Base-by-base conservation (phyloP, 2,888 invertebrate genomes). In the Anodontia alba region DNA sequence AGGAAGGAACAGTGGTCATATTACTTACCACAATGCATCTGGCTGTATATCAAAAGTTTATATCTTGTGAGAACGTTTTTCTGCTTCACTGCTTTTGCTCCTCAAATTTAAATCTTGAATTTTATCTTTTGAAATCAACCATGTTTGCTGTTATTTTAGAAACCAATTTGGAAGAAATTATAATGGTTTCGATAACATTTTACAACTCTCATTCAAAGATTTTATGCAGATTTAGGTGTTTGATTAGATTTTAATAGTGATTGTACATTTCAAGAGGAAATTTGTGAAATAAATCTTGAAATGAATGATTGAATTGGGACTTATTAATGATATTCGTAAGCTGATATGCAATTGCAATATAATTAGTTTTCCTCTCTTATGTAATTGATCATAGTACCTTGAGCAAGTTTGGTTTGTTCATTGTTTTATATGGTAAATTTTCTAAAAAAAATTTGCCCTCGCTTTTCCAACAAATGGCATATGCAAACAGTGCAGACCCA, bases 1-100 rank as follows among this genome's bases (percentile, higher is more conserved):
- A 76, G 80, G 42, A 70, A 76, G 62, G 76, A 74, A 73, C 36
- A 54, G 78, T 80, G 71, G 80, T 85, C 83, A 83, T 62, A 70
- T 85, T 85, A 83, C 85, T 76, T 85, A 83, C 80, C 81, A 78
- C 76, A 68, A 76, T 80, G 80, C 78, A 74, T 67, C 71, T 73
- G 23, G 67, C 66, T 54, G 54, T 62, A 66, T 83, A 80, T 81
- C 80, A 49, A 69, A 57, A 73, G 29, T 81, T 81, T 67, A 81
- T 80, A 86, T 86, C 78, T 73, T 75, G 80, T 86, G 86, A 83
- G 83, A 86, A 81, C 75, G 77, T 62, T 86, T 85, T 78, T 81
- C 81, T 75, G 75, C 81, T 38, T 73, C 72, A 77, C 31, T 74
- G 62, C 54, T 54, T 54, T 36, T 33, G 73, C 51, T 74, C 81